A percentile compares a stretch with the other conserved stretches of the same genome.
Evolutionary conservation across 2,888 invertebrate genomes (phyloP).

Genomic region (Drosophila multiciliata): DNA sequence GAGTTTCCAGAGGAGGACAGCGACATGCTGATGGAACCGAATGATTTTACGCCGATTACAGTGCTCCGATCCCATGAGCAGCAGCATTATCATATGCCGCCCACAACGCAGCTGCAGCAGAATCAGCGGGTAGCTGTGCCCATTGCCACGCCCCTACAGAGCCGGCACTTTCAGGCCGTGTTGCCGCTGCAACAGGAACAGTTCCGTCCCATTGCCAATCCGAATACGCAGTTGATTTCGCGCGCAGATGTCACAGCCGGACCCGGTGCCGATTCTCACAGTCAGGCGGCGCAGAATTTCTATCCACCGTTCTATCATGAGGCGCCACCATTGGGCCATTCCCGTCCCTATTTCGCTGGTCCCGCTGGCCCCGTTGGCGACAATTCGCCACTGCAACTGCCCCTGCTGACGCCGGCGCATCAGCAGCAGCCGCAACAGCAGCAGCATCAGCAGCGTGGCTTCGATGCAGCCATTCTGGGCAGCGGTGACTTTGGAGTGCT

Average conservation of each 20-base stretch:
- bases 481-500: slow-evolving; percentile 95
- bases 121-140: slow-evolving; percentile 19
- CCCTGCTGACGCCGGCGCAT: slow-evolving; percentile 53
- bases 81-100: slow-evolving; percentile 80
- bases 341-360: slow-evolving; percentile 87
- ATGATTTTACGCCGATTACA: slow-evolving; percentile 82
- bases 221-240: slow-evolving; percentile 53
- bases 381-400: slow-evolving; percentile 46
- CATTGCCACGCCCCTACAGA: slow-evolving; percentile 31
- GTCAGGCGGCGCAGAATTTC: slow-evolving; percentile 89
- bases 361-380: slow-evolving; percentile 83
- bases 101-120: slow-evolving; percentile 65
- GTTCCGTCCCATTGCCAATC: slow-evolving; percentile 72
- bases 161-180: slow-evolving; percentile 52
- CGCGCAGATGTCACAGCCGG: slow-evolving; percentile 59
- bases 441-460: slow-evolving; percentile 82
- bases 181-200: slow-evolving; percentile 59
- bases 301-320: slow-evolving; percentile 91
- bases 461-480: slow-evolving; percentile 89
- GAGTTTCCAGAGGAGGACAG: slow-evolving; percentile 84
- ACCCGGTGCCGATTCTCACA: slow-evolving; percentile 70
- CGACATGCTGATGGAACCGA: slow-evolving; percentile 85
- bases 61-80: slow-evolving; percentile 83
- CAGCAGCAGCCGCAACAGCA: slow-evolving; percentile 32
- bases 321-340: slow-evolving; percentile 87